phyloP scores from a whole-genome alignment of 1,140 invertebrate species.

The Battus philenor region DNA sequence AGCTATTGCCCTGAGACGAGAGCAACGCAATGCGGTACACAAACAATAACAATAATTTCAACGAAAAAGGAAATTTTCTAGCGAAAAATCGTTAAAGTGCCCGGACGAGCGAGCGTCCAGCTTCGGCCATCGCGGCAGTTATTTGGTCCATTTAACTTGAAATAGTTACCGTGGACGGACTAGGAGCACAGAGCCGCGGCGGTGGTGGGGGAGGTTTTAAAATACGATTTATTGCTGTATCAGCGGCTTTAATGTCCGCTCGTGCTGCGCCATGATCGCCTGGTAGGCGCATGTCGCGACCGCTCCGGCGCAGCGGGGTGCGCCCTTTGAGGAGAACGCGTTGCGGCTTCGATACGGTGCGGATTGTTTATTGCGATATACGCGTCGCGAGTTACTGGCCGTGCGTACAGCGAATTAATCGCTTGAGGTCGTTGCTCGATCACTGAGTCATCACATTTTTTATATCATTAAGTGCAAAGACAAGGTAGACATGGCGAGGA shows the following conservation, averaged over 20 bases:
- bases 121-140: slow-evolving; percentile 43
- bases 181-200: slow-evolving; percentile 5
- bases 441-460: too few species aligned
- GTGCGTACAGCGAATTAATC: slow-evolving; percentile 10
- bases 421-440: too few species aligned
- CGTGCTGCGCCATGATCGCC: slow-evolving; percentile 35
- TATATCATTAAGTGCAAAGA: too few species aligned
- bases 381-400: neutral
- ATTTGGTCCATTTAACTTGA: slow-evolving; percentile 63
- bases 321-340: slow-evolving; percentile 26
- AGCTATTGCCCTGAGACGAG: slow-evolving; percentile 18
- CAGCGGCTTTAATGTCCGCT: slow-evolving; percentile 35
- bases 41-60: slow-evolving; percentile 57
- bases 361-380: slow-evolving; percentile 9
- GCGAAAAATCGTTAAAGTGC: slow-evolving; percentile 52
- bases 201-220: slow-evolving; percentile 20
- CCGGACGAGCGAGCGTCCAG: slow-evolving; percentile 36
- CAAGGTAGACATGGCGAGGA: too few species aligned
- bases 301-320: slow-evolving; percentile 33
- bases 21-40: slow-evolving; percentile 29
- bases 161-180: slow-evolving; percentile 36
- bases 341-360: slow-evolving; percentile 23
- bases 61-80: slow-evolving; percentile 55
- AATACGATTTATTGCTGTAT: slow-evolving; percentile 48
- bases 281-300: slow-evolving; percentile 47